These are phyloP conservation scores for Neodontobutis hainanensis DNA, from an alignment of 2,113 vertebrate species.

Conservation along the genomic window DNA sequence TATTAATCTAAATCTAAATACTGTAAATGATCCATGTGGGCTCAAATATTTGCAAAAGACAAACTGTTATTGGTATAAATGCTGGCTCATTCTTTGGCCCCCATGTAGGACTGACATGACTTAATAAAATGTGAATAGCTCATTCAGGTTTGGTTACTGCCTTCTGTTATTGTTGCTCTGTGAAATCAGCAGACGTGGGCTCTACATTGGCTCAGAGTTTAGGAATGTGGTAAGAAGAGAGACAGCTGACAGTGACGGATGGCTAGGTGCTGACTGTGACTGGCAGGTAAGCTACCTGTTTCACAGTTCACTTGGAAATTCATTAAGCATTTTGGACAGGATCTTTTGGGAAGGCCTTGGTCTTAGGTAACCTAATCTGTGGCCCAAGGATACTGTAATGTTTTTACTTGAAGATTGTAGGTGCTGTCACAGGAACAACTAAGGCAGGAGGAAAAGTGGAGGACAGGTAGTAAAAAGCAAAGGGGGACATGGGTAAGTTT, in stretches of 20 bases:
- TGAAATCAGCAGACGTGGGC: slow-evolving; percentile 18
- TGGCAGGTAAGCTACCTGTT: slow-evolving; percentile 73
- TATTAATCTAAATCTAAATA: too few relatives aligned
- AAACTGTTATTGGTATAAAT: slow-evolving; percentile 25
- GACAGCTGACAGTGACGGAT: slow-evolving; percentile 67
- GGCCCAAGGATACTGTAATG: slow-evolving; percentile 68
- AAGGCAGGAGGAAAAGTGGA: slow-evolving; percentile 15
- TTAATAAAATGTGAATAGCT: slow-evolving; percentile 42
- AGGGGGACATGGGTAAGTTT: slow-evolving; percentile 3
- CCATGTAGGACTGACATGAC: slow-evolving; percentile 26
- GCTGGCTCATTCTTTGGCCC: slow-evolving; percentile 40
- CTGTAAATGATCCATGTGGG: too few relatives aligned
- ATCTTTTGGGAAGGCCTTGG: slow-evolving; percentile 48
- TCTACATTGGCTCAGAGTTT: slow-evolving; percentile 46
- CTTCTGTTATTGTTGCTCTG: slow-evolving; percentile 28
- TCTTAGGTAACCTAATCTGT: slow-evolving; percentile 60
- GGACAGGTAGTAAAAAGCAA: background rate
- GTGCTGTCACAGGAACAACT: slow-evolving; percentile 46
- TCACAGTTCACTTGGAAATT: slow-evolving; percentile 74
- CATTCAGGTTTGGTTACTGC: slow-evolving; percentile 33
- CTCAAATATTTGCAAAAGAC: background rate
- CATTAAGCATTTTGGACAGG: slow-evolving; percentile 77
- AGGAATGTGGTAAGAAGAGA: slow-evolving; percentile 60
- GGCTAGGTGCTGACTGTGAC: slow-evolving; percentile 66
- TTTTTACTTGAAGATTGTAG: slow-evolving; percentile 65